Evolutionary conservation across 2,888 invertebrate genomes (phyloP), one percentile per base, ranked within the genome.

Genomic region (Stratiomys singularior): DNA sequence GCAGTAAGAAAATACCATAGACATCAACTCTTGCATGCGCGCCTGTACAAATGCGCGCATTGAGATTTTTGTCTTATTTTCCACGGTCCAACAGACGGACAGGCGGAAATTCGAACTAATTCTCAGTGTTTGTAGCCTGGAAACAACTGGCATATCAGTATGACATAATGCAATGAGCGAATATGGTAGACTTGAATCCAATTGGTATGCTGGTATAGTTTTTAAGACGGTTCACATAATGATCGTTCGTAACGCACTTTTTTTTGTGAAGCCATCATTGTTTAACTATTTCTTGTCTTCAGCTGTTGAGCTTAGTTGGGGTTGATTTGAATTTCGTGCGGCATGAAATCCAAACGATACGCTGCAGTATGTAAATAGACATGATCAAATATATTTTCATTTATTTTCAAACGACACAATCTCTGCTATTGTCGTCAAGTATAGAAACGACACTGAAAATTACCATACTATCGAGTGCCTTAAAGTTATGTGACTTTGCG

Each of bases 321-420:
- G 27, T 64, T 18, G 64, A 28, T 64, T 64, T 64, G 64, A 64
- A 64, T 64, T 64, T 64, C 25, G 30, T 64, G 64, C n/a, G 64
- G 64, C 30, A 64, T 64, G 28, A 27, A 64, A 64, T 64, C 28
- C 5, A 28, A 30, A 30, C 13, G 23, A 23, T 60, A 60, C 4
- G 21, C 25, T 60, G 18, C 23, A 18, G 52, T 13, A 5, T 37
- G 37, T 13, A 52, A 4, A 15, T 15, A 4, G 52, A 15, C 18
- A 9, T 52, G 52, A 37, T 37, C 9, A 37, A 37, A 37, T 37
- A 37, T 5, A 60, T 25, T 21, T 9, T 60, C 21, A 25, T 60
- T 60, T 60, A 13, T 11, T 25, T 60, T 60, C 25, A 18, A 60
- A 21, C 3, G 58, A 60, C 58, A 60, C 23, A 23, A 60, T 60